Percentiles rank a stretch among this genome's conserved stretches.
phyloP scores from a whole-genome alignment of 2,113 vertebrate genomes.

The Microcebus murinus region DNA sequence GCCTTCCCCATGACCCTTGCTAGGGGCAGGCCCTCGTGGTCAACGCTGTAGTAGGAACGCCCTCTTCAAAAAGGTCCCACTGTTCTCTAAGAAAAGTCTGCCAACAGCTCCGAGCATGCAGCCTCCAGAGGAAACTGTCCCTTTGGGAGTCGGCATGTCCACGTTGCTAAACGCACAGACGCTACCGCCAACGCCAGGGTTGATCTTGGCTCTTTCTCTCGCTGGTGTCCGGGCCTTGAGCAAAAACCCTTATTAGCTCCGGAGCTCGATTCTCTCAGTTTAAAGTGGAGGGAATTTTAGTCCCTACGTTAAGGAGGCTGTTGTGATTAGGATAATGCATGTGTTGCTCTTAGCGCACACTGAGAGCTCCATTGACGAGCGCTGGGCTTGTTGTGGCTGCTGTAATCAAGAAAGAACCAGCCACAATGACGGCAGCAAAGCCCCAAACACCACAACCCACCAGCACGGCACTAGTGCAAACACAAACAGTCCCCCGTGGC shows the following conservation, averaged over 20 bases:
- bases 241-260: neutral
- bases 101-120: neutral
- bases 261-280: neutral
- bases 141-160: neutral
- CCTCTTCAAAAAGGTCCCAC: neutral
- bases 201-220: neutral
- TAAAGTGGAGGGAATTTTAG: neutral
- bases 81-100: neutral
- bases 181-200: neutral
- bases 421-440: neutral
- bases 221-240: too few relatives aligned
- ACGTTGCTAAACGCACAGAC: neutral
- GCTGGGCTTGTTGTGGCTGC: neutral
- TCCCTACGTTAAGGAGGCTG: neutral
- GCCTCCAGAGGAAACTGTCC: neutral
- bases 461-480: neutral
- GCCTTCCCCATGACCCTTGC: neutral
- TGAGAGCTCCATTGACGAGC: rapidly evolving
- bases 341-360: neutral
- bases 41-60: neutral
- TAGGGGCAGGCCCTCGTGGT: neutral
- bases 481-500: neutral
- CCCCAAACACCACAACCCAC: neutral
- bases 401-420: neutral
- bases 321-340: neutral